These are phyloP conservation scores for Agrotis exclamationis DNA, from an alignment of 2,888 invertebrate genomes.

Conservation along the genomic window DNA sequence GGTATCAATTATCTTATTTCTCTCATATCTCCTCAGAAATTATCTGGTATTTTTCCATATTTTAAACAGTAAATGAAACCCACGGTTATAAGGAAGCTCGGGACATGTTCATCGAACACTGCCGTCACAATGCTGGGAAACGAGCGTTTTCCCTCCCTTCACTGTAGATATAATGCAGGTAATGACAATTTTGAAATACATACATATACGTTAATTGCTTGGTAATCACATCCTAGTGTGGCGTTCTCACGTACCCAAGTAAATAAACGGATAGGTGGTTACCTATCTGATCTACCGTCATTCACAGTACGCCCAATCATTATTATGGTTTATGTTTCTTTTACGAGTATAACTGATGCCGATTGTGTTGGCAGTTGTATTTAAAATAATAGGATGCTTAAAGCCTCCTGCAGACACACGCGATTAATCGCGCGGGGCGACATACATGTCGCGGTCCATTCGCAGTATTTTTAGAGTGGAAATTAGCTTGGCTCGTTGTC, in stretches of 20 bases:
- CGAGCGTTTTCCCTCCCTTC: neutral
- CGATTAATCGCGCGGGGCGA: too few relatives aligned
- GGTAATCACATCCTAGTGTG: conserved; percentile 25
- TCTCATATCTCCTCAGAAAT: neutral
- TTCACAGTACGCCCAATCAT: conserved; percentile 19
- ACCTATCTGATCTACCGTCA: conserved; percentile 5
- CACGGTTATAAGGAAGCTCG: conserved; percentile 16
- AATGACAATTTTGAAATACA: conserved; percentile 42
- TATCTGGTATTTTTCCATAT: conserved; percentile 5
- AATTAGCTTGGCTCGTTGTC: too few relatives aligned
- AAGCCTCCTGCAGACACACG: too few relatives aligned
- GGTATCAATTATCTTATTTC: too few relatives aligned
- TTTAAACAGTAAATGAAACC: conserved; percentile 31
- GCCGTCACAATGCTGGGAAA: conserved; percentile 48
- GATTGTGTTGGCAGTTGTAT: conserved; percentile 10
- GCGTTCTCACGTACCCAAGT: conserved; percentile 41
- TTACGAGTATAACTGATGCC: conserved; percentile 25
- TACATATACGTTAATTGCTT: conserved; percentile 37
- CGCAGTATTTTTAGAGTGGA: too few relatives aligned
- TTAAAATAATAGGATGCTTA: conserved; percentile 51
- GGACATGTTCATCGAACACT: conserved; percentile 23
- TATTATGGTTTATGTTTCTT: conserved; percentile 35
- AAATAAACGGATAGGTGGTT: conserved; percentile 13
- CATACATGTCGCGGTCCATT: too few relatives aligned
- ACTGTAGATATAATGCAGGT: conserved; percentile 14